Evolutionary conservation across 2,113 vertebrate species (phyloP), one percentile per base, ranked within the genome.

Genomic region (Chionomys nivalis): DNA sequence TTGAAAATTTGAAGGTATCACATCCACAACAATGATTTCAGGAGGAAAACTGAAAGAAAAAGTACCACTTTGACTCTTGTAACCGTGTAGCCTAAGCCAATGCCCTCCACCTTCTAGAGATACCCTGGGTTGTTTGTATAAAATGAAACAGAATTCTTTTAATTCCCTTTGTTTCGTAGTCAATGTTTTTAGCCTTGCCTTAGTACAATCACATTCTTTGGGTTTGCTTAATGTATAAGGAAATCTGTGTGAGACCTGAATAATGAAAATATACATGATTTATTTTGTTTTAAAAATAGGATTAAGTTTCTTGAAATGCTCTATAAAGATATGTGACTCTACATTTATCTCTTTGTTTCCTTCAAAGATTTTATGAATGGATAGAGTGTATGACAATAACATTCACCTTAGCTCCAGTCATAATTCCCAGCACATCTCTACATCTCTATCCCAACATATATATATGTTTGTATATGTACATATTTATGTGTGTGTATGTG

Each of bases 291-390:
- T n/a, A 91, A 49, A 75, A 2, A 0, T 75, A 1, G 75, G 5
- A 24, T 87, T 82, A 87, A 89, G 93, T 31, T 95, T 12, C 58
- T 3, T 61, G 19, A 89, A 97, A 75, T 36, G 73, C 1, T 91
- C 47, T 89, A 28, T 89, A 81, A 91, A 39, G 1, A 4, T 76
- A 70, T 82, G 21, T 31, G 11, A 82, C 86, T 42, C 3, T 39
- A 70, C 19, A 76, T 66, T 86, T 75, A 58, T 58, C 44, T 86
- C 19, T 78, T 19, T 31, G 42, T 49, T 78, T 47, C 49, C 28
- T 78, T 78, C 31, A 52, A 33, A 49, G 19, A 17, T 52, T 78
- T 31, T 33, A 17, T 52, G 28, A 16, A 31, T 78, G 42, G 4
- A 76, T 76, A 76, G 2, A 47, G 26, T 13, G 21, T 24, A 44